Percentiles rank a stretch among this genome's conserved stretches.
phyloP scores from a whole-genome alignment of 2,113 vertebrate species.

The Pachycephala philippinensis region DNA sequence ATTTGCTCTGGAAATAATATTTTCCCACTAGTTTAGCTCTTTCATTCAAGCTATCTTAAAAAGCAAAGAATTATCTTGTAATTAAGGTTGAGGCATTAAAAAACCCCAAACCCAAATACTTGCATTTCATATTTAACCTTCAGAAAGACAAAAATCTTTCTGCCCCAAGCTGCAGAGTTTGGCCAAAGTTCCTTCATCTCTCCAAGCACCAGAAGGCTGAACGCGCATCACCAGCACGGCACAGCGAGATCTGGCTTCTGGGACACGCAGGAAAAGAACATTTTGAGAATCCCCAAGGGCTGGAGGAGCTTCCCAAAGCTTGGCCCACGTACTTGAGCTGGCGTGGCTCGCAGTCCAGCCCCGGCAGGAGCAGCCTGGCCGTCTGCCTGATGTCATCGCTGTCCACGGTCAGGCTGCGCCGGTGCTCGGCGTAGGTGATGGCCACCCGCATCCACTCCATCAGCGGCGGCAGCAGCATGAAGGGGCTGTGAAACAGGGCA shows the following conservation, averaged over 20 bases:
- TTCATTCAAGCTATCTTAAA: neutral
- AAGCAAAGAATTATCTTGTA: neutral
- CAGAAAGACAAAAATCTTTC: neutral
- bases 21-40: neutral
- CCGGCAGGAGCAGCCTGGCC: constrained; percentile 88
- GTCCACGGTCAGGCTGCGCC: constrained; percentile 91
- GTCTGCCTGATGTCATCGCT: constrained; percentile 94
- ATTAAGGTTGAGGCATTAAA: neutral
- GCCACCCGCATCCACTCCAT: constrained; percentile 99
- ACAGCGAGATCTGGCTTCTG: accelerated
- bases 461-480: constrained; percentile 91
- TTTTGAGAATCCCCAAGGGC: neutral
- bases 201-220: neutral
- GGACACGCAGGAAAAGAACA: accelerated
- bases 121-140: neutral
- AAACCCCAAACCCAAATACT: neutral
- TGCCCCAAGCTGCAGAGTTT: neutral
- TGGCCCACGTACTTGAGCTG: constrained; percentile 85
- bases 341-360: constrained; percentile 94
- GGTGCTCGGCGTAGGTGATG: constrained; percentile 94
- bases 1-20: accelerated
- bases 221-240: accelerated
- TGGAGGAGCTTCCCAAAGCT: neutral
- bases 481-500: constrained; percentile 77
- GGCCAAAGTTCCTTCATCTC: neutral